Evolutionary conservation across 2,113 vertebrate genomes (phyloP).

Genomic region (Kryptolebias marmoratus): DNA sequence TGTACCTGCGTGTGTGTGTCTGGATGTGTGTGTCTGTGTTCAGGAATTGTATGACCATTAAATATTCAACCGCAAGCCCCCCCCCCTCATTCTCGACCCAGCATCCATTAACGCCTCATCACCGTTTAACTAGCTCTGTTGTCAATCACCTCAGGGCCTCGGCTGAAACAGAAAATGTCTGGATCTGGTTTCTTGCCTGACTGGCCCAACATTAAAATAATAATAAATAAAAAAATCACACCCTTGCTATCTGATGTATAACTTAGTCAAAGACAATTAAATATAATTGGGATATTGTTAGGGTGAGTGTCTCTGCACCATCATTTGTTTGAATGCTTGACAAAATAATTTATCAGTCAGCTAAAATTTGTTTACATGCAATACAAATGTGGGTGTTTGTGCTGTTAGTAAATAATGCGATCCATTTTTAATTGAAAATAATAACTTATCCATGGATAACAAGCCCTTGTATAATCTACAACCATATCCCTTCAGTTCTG

Average conservation of each 20-base stretch:
- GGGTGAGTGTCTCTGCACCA: conserved; percentile 20
- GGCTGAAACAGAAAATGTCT: conserved; percentile 64
- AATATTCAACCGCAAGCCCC: conserved; percentile 76
- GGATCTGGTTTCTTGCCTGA: conserved; percentile 61
- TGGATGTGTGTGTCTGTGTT: conserved; percentile 80
- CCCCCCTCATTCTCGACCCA: conserved; percentile 56
- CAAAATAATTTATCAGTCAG: conserved; percentile 61
- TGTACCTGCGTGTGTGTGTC: conserved; percentile 79
- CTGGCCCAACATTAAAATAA: conserved; percentile 36
- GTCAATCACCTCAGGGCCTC: conserved; percentile 79
- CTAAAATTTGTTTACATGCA: conserved; percentile 54
- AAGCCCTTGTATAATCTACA: conserved; percentile 65
- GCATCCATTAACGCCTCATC: conserved; percentile 83
- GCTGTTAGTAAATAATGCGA: conserved; percentile 59
- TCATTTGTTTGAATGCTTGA: conserved; percentile 58
- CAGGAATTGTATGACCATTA: conserved; percentile 84
- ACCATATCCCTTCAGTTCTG: conserved; percentile 66
- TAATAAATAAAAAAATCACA: conserved; percentile 14
- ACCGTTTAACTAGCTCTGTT: conserved; percentile 83
- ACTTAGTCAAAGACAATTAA: conserved; percentile 49
- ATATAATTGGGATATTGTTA: conserved; percentile 51
- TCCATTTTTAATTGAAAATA: conserved; percentile 77
- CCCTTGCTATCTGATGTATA: conserved; percentile 6
- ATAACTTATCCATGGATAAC: conserved; percentile 72
- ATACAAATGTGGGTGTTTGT: conserved; percentile 27